phyloP scores from a whole-genome alignment of 2,113 vertebrate species.

The Hemiprocne comata region DNA sequence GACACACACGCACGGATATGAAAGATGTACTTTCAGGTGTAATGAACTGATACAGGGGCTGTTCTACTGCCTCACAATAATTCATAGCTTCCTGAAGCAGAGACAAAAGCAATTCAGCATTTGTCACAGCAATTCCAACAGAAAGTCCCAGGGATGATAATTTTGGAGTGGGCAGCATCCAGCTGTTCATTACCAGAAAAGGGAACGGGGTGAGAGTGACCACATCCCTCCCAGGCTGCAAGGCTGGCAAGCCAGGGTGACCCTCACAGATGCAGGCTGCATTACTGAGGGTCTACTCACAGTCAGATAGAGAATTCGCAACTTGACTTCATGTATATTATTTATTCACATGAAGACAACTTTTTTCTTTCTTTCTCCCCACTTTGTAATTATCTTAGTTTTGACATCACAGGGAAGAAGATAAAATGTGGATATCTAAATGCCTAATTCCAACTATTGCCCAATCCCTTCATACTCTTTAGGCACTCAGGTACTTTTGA shows the following conservation, averaged over 20 bases:
- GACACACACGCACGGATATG: too few relatives aligned
- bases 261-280: background rate
- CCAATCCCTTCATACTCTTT: background rate
- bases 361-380: background rate
- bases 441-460: background rate
- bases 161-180: background rate
- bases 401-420: background rate
- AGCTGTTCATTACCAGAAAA: background rate
- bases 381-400: background rate
- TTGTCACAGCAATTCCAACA: background rate
- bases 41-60: background rate
- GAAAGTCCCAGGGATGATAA: background rate
- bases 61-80: background rate
- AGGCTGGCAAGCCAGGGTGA: background rate
- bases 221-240: accelerated
- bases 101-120: background rate
- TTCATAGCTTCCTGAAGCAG: background rate
- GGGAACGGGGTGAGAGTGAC: accelerated
- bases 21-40: background rate
- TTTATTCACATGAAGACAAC: background rate
- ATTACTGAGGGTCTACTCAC: accelerated
- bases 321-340: accelerated
- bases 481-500: background rate
- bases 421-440: background rate
- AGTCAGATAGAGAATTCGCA: background rate